These are phyloP conservation scores for Cerceris ruficornis DNA, from an alignment of 2,888 invertebrate genomes.

Conservation along the genomic window DNA sequence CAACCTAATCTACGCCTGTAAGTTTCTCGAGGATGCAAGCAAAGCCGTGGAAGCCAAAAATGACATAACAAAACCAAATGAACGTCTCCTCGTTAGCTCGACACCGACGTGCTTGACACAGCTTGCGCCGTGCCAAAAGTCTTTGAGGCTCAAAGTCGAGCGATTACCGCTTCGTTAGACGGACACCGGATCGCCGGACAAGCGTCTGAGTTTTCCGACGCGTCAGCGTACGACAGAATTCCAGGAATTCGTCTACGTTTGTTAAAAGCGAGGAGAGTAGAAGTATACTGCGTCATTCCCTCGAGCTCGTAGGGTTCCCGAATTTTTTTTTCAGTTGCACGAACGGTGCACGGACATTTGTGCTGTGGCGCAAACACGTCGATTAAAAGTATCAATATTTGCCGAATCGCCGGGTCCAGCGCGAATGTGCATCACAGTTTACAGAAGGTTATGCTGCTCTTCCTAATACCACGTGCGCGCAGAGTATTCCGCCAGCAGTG, in stretches of 20 bases:
- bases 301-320: constrained; percentile 1
- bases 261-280: background rate
- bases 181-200: background rate
- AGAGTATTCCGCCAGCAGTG: constrained; percentile 23
- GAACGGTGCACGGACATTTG: constrained; percentile 46
- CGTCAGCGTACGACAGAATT: background rate
- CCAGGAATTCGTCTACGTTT: background rate
- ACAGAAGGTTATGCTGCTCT: constrained; percentile 37
- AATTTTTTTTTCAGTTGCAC: constrained; percentile 58
- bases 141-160: constrained; percentile 33
- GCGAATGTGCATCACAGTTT: constrained; percentile 53
- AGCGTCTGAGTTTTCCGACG: background rate
- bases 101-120: background rate
- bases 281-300: background rate
- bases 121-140: background rate
- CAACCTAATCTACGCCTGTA: no score
- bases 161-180: constrained; percentile 24
- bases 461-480: constrained; percentile 32
- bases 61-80: no score
- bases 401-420: constrained; percentile 59
- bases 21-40: no score
- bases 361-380: constrained; percentile 64
- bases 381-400: constrained; percentile 80
- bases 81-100: no score
- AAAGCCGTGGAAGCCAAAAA: no score